phyloP scores from a whole-genome alignment of 2,113 vertebrate species.

The Cnemophilus loriae region DNA sequence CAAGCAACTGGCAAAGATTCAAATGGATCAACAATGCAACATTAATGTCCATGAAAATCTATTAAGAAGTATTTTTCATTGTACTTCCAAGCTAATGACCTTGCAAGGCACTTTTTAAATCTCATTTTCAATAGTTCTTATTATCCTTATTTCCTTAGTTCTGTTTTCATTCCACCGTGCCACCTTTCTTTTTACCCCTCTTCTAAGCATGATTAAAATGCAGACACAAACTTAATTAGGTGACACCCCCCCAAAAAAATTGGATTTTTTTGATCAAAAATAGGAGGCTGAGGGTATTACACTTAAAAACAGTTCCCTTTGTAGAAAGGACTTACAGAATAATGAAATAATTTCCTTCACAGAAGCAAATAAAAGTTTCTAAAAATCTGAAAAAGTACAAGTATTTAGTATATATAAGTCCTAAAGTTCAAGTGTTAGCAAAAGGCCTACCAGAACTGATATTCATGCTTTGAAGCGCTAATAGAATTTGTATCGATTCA shows the following conservation, averaged over 20 bases:
- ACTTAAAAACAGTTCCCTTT: neutral
- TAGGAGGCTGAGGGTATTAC: neutral
- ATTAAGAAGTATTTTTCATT: neutral
- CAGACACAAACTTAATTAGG: neutral
- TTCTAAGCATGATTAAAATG: neutral
- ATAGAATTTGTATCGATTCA: neutral
- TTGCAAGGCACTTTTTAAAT: neutral
- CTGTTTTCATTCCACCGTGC: neutral
- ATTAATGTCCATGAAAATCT: neutral
- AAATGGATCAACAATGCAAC: neutral
- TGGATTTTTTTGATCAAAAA: neutral
- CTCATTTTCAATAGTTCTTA: neutral
- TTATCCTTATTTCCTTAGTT: neutral
- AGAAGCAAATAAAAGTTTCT: neutral
- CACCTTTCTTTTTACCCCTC: neutral
- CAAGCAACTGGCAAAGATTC: neutral
- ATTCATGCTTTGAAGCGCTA: neutral
- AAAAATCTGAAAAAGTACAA: neutral
- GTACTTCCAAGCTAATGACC: neutral
- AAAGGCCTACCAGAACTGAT: neutral
- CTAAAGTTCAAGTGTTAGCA: neutral
- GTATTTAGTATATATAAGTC: neutral
- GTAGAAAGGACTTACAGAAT: neutral
- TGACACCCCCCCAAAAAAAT: fast-evolving
- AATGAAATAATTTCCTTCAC: neutral